Percentiles rank a stretch among this genome's conserved stretches.
Conservation (phyloP, 1,140 invertebrate genomes). For the Bombus confusus region DNA sequence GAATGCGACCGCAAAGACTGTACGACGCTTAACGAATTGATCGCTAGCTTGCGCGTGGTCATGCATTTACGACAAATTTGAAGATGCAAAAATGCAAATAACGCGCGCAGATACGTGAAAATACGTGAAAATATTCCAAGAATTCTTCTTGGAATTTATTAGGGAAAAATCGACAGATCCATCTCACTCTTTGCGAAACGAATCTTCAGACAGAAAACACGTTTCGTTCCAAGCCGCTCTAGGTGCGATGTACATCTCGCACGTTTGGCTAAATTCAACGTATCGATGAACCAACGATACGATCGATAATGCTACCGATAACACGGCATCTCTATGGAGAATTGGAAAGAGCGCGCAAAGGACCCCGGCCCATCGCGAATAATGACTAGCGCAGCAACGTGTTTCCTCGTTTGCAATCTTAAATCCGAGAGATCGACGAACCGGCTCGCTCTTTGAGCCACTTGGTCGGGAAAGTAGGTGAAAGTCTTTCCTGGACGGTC, state of each 20-base stretch:
- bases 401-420: conserved; percentile 43
- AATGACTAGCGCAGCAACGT: conserved; percentile 75
- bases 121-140: no score
- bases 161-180: no score
- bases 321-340: not conserved
- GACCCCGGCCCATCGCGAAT: conserved; percentile 64
- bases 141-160: no score
- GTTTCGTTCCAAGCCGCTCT: no score
- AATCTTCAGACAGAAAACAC: no score
- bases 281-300: not conserved
- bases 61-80: no score
- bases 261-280: no score
- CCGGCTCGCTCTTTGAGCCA: conserved; percentile 48
- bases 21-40: no score
- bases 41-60: fast-evolving
- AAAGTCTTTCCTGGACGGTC: conserved; percentile 68
- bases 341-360: conserved; percentile 57
- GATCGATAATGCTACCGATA: not conserved
- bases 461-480: conserved; percentile 65
- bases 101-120: no score
- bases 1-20: no score
- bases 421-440: conserved; percentile 22
- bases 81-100: fast-evolving
- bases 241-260: fast-evolving
- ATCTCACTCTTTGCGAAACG: no score